Percentiles rank a stretch among this genome's conserved stretches.
phyloP scores from a whole-genome alignment of 2,113 vertebrate genomes.

The Amazona vittata region DNA sequence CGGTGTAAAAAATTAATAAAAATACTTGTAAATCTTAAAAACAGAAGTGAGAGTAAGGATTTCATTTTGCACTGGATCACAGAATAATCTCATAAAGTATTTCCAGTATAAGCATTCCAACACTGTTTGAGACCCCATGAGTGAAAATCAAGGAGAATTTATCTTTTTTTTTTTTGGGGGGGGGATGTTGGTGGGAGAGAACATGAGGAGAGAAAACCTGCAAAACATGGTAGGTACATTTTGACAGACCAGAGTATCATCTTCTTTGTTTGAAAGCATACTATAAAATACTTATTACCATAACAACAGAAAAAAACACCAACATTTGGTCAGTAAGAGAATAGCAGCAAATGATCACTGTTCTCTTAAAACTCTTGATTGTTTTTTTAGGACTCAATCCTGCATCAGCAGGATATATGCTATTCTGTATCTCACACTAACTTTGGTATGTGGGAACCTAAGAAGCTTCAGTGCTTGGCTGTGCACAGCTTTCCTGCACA shows the following conservation, averaged over 20 bases:
- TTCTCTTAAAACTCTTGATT: neutral
- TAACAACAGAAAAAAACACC: neutral
- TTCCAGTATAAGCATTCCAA: neutral
- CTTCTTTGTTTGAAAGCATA: neutral
- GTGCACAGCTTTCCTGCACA: neutral
- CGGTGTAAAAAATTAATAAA: neutral
- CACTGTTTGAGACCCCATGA: neutral
- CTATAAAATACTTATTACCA: neutral
- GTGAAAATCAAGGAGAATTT: neutral
- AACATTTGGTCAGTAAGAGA: neutral
- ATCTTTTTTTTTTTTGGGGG: neutral
- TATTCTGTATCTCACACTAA: neutral
- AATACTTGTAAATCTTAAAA: neutral
- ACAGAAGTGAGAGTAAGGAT: neutral
- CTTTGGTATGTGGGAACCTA: neutral
- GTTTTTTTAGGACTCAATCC: neutral
- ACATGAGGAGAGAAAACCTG: neutral
- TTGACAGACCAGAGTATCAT: neutral
- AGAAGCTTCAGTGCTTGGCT: neutral
- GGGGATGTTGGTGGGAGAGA: too few relatives aligned
- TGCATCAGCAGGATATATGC: neutral
- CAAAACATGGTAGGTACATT: neutral
- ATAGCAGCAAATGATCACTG: neutral
- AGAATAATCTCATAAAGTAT: neutral
- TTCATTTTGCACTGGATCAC: neutral